Evolutionary conservation across 2,888 invertebrate genomes (phyloP).

Genomic region (Falcaria lacertinaria): DNA sequence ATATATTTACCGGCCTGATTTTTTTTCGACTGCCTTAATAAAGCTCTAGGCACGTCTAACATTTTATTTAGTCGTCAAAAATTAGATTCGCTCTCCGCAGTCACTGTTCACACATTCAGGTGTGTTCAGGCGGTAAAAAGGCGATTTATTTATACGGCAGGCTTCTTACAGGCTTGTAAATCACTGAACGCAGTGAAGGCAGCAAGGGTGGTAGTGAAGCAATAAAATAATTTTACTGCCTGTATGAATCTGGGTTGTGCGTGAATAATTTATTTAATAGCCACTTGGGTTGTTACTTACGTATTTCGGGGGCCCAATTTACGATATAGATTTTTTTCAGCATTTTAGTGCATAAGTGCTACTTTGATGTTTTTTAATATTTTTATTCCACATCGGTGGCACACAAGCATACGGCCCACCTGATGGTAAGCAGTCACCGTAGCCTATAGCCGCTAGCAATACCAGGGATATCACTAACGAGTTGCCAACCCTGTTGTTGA

Average conservation of each 20-base stretch:
- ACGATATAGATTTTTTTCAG: neutral
- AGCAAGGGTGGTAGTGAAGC: neutral
- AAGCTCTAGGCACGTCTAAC: no score
- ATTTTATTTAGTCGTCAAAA: no score
- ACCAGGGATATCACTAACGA: no score
- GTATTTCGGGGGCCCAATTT: neutral
- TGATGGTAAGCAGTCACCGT: no score
- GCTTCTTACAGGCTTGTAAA: neutral
- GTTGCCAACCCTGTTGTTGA: no score
- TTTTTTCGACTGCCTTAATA: no score
- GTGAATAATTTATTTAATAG: constrained; percentile 1
- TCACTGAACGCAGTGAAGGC: neutral
- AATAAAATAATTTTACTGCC: constrained; percentile 3
- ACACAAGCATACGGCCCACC: no score
- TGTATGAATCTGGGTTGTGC: neutral
- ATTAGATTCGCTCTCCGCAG: no score
- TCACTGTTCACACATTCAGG: neutral
- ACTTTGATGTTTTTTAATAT: no score
- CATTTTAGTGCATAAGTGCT: neutral
- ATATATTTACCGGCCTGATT: no score
- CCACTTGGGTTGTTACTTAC: neutral
- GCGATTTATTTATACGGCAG: neutral
- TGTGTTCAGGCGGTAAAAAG: neutral
- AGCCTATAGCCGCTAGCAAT: no score
- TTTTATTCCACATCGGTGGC: no score